Evolutionary conservation across 2,888 invertebrate genomes (phyloP), one percentile per base, ranked within the genome.

Genomic region (Sinodicranocentrus sp.): DNA sequence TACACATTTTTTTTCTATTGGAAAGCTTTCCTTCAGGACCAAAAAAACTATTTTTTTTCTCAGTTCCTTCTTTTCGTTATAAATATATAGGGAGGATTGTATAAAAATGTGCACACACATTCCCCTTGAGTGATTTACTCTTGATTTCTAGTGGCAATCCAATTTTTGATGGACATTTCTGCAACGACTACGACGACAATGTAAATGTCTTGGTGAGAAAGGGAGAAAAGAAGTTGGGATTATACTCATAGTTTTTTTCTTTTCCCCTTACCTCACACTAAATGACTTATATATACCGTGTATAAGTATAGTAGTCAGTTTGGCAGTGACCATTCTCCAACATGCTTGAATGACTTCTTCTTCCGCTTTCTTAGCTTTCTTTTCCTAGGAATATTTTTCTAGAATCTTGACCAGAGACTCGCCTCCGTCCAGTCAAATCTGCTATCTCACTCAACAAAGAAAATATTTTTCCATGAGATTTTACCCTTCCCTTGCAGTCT

Each of bases 61-160:
- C n/a, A n/a, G n/a, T n/a, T n/a, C n/a, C n/a, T n/a, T n/a, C n/a
- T n/a, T n/a, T n/a, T n/a, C n/a, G n/a, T n/a, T n/a, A n/a, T n/a
- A n/a, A 39, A 39, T 6, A 39, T 8, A 39, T 39, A 39, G 39
- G 39, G 39, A 39, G 39, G 13, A n/a, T n/a, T n/a, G n/a, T n/a
- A 39, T 6, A 10, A 54, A 54, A 54, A 54, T 33, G 70, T 39
- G 57, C 54, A 54, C 33, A 39, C 54, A 57, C 54, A 57, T 71
- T 71, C 19, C 54, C 28, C 28, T 28, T 70, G 28, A 28, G 28
- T 61, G 61, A 61, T 57, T 57, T 57, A 48, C 26, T 54, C 71
- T 71, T 54, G 71, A 57, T 33, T 71, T 65, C 54, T 71, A 71
- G 71, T 71, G 54, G 6, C 59, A 72, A 72, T 72, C 59, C 72